phyloP scores from a whole-genome alignment of 1,140 invertebrate genomes.

The Drosophila lacertosa region DNA sequence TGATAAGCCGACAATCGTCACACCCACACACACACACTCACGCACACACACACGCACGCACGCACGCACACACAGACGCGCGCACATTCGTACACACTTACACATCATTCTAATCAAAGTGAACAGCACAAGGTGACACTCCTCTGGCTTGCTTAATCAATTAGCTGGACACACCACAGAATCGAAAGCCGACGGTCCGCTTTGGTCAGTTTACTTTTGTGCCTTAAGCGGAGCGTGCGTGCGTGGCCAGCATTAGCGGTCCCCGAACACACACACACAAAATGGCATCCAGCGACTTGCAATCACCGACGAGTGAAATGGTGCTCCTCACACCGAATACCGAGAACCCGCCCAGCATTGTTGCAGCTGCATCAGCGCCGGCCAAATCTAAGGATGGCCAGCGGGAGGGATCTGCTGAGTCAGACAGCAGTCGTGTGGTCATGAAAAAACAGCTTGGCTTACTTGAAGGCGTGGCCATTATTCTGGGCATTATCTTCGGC shows the following conservation, averaged over 20 bases:
- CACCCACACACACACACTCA: constrained; percentile 20
- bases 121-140: constrained; percentile 34
- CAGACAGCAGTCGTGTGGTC: constrained; percentile 85
- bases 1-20: constrained; percentile 59
- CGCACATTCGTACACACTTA: constrained; percentile 13
- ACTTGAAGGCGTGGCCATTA: constrained; percentile 93
- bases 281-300: constrained; percentile 69
- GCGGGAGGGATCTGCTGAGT: constrained; percentile 73
- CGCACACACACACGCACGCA: constrained; percentile 15
- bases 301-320: constrained; percentile 82
- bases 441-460: constrained; percentile 93
- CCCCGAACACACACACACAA: not conserved
- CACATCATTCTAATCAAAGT: constrained; percentile 34
- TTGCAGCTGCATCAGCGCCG: not conserved
- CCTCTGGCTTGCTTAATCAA: constrained; percentile 57
- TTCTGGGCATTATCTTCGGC: constrained; percentile 95
- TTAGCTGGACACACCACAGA: constrained; percentile 60
- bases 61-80: constrained; percentile 3
- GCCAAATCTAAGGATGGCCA: constrained; percentile 14
- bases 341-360: constrained; percentile 52
- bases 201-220: constrained; percentile 40
- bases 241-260: constrained; percentile 17
- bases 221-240: constrained; percentile 60
- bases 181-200: constrained; percentile 27
- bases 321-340: constrained; percentile 71